Percentiles rank a stretch among this genome's conserved stretches.
These are phyloP conservation scores for Xylocopa sonorina DNA, from an alignment of 1,140 invertebrate species.

Conservation along the genomic window DNA sequence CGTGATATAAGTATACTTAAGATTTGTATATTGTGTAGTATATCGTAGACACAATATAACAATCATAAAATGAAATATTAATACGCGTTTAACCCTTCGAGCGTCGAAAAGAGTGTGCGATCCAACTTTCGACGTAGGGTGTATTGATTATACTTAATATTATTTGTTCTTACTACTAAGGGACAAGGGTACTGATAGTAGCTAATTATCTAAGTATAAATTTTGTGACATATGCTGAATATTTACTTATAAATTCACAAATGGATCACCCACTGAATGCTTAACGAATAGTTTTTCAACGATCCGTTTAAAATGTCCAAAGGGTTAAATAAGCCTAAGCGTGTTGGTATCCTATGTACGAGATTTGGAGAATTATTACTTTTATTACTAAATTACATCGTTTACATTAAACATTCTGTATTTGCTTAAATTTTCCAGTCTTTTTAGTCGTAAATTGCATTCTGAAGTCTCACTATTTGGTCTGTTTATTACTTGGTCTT, in stretches of 20 bases:
- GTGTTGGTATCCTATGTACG: slow-evolving; percentile 19
- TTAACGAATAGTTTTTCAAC: too few species aligned
- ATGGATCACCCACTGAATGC: too few species aligned
- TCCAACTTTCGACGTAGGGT: too few species aligned
- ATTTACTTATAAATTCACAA: too few species aligned
- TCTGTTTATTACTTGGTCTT: slow-evolving; percentile 57
- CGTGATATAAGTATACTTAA: background rate
- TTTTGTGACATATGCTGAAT: too few species aligned
- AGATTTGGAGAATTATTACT: slow-evolving; percentile 26
- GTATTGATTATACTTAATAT: too few species aligned
- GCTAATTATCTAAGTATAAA: too few species aligned
- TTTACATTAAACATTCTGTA: slow-evolving; percentile 42
- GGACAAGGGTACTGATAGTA: too few species aligned
- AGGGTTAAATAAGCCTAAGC: slow-evolving; percentile 25
- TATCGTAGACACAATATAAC: background rate
- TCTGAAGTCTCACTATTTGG: slow-evolving; percentile 57
- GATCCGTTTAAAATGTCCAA: too few species aligned
- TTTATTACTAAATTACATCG: slow-evolving; percentile 37
- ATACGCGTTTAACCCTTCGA: background rate
- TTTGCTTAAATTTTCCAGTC: slow-evolving; percentile 47
- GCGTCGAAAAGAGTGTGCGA: too few species aligned
- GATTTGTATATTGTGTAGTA: background rate
- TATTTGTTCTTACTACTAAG: too few species aligned
- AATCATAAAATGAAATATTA: slow-evolving; percentile 3
- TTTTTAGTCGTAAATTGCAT: slow-evolving; percentile 50